A percentile compares a stretch with the other conserved stretches of the same genome.
Evolutionary conservation across 2,113 vertebrate species (phyloP).

Genomic region (zebrafish (Danio rerio)): DNA sequence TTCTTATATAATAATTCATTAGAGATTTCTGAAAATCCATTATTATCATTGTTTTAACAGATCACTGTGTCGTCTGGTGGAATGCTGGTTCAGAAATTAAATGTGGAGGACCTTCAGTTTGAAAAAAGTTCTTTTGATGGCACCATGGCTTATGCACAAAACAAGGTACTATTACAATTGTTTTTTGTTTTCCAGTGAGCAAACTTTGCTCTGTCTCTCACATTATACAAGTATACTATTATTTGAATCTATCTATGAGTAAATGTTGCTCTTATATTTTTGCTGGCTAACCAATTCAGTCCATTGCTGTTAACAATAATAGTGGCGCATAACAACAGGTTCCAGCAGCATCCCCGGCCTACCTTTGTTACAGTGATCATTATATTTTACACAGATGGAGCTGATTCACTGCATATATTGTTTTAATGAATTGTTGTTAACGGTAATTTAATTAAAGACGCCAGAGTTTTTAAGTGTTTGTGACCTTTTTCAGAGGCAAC

Average conservation of each 20-base stretch:
- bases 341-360: background rate
- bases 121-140: constrained; percentile 82
- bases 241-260: background rate
- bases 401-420: background rate
- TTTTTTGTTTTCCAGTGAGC: background rate
- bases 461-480: background rate
- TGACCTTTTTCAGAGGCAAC: constrained; percentile 77
- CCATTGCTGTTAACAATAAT: background rate
- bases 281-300: background rate
- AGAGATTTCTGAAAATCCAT: background rate
- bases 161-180: constrained; percentile 78
- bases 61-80: constrained; percentile 88
- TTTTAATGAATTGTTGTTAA: background rate
- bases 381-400: background rate
- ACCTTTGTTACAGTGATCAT: background rate
- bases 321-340: background rate
- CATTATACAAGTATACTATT: background rate
- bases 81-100: constrained; percentile 87
- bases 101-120: constrained; percentile 82
- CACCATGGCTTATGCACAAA: constrained; percentile 87
- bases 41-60: constrained; percentile 62
- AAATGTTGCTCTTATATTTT: background rate
- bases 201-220: background rate
- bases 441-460: background rate
- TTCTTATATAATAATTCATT: background rate